Percentiles rank a stretch among this genome's conserved stretches.
Evolutionary conservation across 2,888 invertebrate species (phyloP).

Genomic region (Drosophila fungiperda): DNA sequence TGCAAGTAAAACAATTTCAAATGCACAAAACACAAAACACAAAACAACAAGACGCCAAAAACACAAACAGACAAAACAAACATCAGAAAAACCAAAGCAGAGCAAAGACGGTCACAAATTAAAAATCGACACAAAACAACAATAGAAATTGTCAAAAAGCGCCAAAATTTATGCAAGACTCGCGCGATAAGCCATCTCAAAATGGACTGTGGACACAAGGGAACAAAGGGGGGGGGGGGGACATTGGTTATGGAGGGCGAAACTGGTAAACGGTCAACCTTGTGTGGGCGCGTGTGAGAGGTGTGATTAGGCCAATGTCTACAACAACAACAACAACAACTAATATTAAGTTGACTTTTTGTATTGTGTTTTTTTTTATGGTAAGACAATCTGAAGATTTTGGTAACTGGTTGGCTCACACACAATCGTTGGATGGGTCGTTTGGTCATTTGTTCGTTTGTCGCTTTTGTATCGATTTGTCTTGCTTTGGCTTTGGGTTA

Average conservation of each 20-base stretch:
- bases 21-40: constrained; percentile 47
- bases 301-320: constrained; percentile 46
- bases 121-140: constrained; percentile 60
- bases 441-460: constrained; percentile 4
- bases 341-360: constrained; percentile 6
- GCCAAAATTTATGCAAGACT: constrained; percentile 69
- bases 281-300: constrained; percentile 76
- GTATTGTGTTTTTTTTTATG: constrained; percentile 1
- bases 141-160: constrained; percentile 70
- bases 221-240: too few relatives aligned
- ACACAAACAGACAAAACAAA: background rate
- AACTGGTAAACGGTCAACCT: constrained; percentile 38
- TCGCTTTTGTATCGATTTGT: constrained; percentile 19
- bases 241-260: background rate
- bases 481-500: constrained; percentile 1
- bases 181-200: constrained; percentile 68
- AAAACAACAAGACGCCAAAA: constrained; percentile 5
- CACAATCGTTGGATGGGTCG: constrained; percentile 13
- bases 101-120: constrained; percentile 46
- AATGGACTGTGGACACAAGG: constrained; percentile 27
- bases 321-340: constrained; percentile 30
- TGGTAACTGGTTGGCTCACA: constrained; percentile 59
- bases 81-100: constrained; percentile 23
- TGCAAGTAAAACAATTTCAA: constrained; percentile 55
- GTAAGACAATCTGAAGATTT: constrained; percentile 39